Percentiles rank a stretch among this genome's conserved stretches.
These are phyloP conservation scores for Oncorhynchus keta DNA, from an alignment of 2,113 vertebrate genomes.

Conservation along the genomic window DNA sequence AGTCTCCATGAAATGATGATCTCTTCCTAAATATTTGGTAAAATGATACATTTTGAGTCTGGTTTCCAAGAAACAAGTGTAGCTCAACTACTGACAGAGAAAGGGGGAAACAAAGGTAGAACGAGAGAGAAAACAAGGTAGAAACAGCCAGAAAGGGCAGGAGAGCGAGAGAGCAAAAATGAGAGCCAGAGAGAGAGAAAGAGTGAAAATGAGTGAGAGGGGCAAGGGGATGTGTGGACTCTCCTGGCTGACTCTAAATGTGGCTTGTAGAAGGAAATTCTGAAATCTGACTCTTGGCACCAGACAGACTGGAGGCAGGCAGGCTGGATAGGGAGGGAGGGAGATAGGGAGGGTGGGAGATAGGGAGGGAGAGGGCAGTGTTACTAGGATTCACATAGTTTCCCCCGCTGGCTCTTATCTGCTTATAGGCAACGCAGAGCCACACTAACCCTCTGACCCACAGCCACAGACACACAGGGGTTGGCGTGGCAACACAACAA, in stretches of 20 bases:
- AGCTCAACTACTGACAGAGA: not conserved
- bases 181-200: slow-evolving; percentile 13
- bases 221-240: slow-evolving; percentile 28
- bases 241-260: slow-evolving; percentile 80
- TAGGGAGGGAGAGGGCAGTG: slow-evolving; percentile 58
- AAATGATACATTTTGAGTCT: no score
- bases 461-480: slow-evolving; percentile 32
- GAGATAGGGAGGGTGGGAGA: slow-evolving; percentile 8
- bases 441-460: slow-evolving; percentile 58
- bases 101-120: not conserved
- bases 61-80: no score
- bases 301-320: slow-evolving; percentile 84
- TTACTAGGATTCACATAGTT: slow-evolving; percentile 73
- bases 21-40: no score
- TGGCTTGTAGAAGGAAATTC: slow-evolving; percentile 82
- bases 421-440: slow-evolving; percentile 67
- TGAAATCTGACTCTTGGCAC: slow-evolving; percentile 89
- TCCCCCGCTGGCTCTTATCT: slow-evolving; percentile 63
- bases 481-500: slow-evolving; percentile 37
- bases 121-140: not conserved
- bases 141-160: not conserved
- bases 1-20: no score
- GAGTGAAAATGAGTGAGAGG: slow-evolving; percentile 27
- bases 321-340: slow-evolving; percentile 59
- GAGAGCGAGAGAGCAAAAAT: slow-evolving; percentile 3